Conservation (phyloP, 92 coral and sea anemone genomes). For the Blastomussa wellsi region DNA sequence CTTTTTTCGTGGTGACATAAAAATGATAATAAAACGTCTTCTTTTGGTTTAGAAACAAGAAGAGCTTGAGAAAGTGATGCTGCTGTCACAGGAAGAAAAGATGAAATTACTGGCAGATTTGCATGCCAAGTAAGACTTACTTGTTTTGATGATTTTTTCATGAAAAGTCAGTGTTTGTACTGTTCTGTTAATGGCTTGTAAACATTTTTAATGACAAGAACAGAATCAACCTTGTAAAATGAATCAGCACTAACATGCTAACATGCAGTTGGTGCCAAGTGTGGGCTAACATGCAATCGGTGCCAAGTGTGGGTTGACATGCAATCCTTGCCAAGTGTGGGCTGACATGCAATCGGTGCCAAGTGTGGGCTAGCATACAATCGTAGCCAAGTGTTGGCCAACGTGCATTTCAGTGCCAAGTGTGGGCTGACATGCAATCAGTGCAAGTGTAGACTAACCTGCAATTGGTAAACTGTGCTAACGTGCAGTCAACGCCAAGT, state of each 20-base stretch:
- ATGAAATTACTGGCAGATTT: slow-evolving; percentile 74
- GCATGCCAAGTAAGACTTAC: slow-evolving; percentile 74
- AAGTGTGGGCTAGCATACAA: background rate
- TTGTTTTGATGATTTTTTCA: background rate
- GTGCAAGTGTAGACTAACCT: no score
- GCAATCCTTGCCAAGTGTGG: background rate
- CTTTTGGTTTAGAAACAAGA: slow-evolving; percentile 73
- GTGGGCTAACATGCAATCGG: background rate
- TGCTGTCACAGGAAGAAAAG: slow-evolving; percentile 76
- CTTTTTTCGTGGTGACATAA: no score
- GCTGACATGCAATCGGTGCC: background rate
- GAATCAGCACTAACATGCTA: no score
- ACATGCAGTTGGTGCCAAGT: background rate
- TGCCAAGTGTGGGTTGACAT: background rate
- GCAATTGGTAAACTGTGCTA: no score
- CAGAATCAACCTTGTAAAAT: no score
- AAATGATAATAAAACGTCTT: no score
- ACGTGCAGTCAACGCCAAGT: no score
- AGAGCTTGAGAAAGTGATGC: slow-evolving; percentile 78
- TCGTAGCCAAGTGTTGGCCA: background rate
- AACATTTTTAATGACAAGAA: no score
- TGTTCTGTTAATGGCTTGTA: background rate
- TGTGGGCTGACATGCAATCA: no score
- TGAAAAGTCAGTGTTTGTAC: no score
- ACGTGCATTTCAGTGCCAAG: no score